Base-by-base conservation (phyloP, 2,797 vertebrate genomes). In the Myotis myotis region DNA sequence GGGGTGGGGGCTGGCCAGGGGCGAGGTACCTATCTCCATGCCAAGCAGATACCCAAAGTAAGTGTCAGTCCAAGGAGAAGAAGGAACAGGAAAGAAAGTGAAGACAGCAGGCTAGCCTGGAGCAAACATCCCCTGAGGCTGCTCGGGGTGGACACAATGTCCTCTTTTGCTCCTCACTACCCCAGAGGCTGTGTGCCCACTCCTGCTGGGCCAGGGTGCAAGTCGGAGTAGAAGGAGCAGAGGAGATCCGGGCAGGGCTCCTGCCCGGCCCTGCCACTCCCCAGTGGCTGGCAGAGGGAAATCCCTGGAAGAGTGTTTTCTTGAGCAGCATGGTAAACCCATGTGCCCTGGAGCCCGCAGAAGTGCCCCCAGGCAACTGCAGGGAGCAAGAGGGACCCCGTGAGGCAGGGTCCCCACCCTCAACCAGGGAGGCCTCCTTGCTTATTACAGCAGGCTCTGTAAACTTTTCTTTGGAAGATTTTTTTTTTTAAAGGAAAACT, bases 391-490 rank as follows among this genome's bases (percentile, higher is more conserved):
- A 78, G 12, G 8, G 13, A 6, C 0, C 2, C 25, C 23, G 0
- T 25, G 5, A 16, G 28, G 0, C 47, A 25, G 68, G 36, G 30
- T 25, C 12, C 20, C 20, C 25, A 33, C 22, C 41, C 33, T 8
- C n/a, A 19, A 4, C 30, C 79, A 81, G 53, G 41, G 28, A 30
- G 62, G 41, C 44, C 16, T 8, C 47, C 74, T 71, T 92, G 8
- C 36, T 78, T 49, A 17, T 84, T 72, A 80, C 9, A 36, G 13
- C 8, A 10, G 60, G 30, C 57, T 80, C 64, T 87, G 23, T 93
- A 88, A 81, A n/a, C 72, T 30, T 86, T 53, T 8, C 13, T 85
- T 93, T 78, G 33, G 25, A 92, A 78, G 68, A 38, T 25, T 6
- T 78, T 30, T 33, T 75, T 76, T 78, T 1, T 17, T 28, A 7